Conservation (phyloP, 2,797 vertebrate species). For the Chloroceryle amazona region DNA sequence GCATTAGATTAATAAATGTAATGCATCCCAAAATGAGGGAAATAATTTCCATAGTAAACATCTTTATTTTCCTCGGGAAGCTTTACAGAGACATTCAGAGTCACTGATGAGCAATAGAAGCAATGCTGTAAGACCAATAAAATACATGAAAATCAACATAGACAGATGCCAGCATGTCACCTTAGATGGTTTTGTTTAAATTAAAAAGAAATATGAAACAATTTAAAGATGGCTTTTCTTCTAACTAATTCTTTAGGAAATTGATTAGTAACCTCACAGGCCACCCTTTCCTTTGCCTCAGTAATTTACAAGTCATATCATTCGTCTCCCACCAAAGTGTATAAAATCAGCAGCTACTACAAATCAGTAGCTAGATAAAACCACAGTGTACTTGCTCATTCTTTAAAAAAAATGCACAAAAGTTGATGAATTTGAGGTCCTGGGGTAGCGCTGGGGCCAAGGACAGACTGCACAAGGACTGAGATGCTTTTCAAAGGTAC, state of each 20-base stretch:
- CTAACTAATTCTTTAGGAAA: conserved; percentile 36
- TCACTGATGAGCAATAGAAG: conserved; percentile 30
- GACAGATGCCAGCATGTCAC: conserved; percentile 40
- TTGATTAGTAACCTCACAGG: conserved; percentile 30
- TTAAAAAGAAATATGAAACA: conserved; percentile 54
- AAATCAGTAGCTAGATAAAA: conserved; percentile 26
- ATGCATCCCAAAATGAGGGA: conserved; percentile 29
- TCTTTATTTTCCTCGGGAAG: conserved; percentile 47
- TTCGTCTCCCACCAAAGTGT: not conserved
- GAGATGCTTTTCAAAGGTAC: not conserved
- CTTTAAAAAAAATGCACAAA: not conserved
- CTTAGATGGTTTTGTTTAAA: conserved; percentile 41
- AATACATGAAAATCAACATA: not conserved
- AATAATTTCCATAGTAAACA: conserved; percentile 5
- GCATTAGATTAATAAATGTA: conserved; percentile 29
- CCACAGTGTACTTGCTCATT: not conserved
- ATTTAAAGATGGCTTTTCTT: conserved; percentile 20
- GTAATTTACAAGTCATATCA: not conserved
- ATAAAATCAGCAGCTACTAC: conserved; percentile 12
- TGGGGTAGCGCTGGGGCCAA: not conserved
- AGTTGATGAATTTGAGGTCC: not conserved
- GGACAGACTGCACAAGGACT: not conserved
- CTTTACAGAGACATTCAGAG: not conserved
- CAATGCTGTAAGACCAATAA: conserved; percentile 21
- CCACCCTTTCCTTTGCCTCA: not conserved